These are phyloP conservation scores for Athene noctua DNA, from an alignment of 2,113 vertebrate species.

Conservation along the genomic window DNA sequence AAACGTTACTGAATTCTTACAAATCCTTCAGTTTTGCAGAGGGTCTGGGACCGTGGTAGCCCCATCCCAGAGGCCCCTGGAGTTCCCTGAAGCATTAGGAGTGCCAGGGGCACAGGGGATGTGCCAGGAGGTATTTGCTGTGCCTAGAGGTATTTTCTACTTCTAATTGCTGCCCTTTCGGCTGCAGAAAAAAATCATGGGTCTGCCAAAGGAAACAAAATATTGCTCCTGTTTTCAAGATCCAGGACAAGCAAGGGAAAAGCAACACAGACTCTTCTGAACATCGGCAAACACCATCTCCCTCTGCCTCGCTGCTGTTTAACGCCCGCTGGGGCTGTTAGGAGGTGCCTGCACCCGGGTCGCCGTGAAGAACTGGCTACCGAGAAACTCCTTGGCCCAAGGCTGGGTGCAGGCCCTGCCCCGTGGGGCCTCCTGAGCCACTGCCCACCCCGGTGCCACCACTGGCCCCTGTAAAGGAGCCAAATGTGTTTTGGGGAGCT, in stretches of 20 bases:
- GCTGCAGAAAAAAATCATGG: not conserved
- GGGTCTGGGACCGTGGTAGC: not conserved
- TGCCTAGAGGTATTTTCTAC: not conserved
- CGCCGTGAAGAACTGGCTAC: not conserved
- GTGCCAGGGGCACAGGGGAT: not conserved
- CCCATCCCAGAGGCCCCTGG: not conserved
- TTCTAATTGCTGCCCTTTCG: not conserved
- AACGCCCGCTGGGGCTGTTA: fast-evolving
- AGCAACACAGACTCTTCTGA: not conserved
- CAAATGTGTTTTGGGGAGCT: not conserved
- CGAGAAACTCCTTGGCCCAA: not conserved
- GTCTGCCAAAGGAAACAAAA: not conserved
- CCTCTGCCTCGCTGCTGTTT: not conserved
- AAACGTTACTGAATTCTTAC: not conserved
- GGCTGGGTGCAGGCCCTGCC: not conserved
- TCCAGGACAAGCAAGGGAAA: not conserved
- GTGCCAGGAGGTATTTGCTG: not conserved
- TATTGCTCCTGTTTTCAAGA: not conserved
- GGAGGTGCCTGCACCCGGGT: not conserved
- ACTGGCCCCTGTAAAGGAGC: not conserved
- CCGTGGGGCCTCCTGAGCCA: not conserved
- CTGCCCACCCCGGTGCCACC: not conserved
- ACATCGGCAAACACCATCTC: not conserved
- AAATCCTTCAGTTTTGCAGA: not conserved
- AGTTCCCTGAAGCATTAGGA: not conserved